These are phyloP conservation scores for Pilophorus perplexus DNA, from an alignment of 2,888 invertebrate species.

Conservation along the genomic window DNA sequence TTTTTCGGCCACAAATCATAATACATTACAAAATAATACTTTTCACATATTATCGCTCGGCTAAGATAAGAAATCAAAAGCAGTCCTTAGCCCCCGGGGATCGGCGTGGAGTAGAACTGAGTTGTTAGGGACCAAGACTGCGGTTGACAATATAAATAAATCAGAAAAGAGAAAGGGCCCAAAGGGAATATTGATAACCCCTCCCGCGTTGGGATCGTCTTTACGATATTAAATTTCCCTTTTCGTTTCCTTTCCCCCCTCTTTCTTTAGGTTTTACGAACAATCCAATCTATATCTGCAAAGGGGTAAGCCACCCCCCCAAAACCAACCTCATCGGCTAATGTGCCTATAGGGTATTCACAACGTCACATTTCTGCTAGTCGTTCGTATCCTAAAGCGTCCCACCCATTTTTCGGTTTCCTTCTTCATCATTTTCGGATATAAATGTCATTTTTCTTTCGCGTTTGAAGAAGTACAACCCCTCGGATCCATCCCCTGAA, in stretches of 20 bases:
- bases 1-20: too few species aligned
- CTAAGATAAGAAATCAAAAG: too few species aligned
- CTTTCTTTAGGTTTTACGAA: slow-evolving; percentile 12
- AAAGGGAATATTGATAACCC: slow-evolving; percentile 30
- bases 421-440: slow-evolving; percentile 25
- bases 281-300: slow-evolving; percentile 36
- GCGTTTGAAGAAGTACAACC: not conserved
- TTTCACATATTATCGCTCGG: too few species aligned
- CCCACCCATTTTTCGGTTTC: slow-evolving; percentile 1
- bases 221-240: slow-evolving; percentile 26
- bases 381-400: slow-evolving; percentile 7
- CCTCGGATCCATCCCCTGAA: not conserved
- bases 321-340: slow-evolving; percentile 36
- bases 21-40: too few species aligned
- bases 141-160: slow-evolving; percentile 29
- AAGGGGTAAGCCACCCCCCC: slow-evolving; percentile 1
- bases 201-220: slow-evolving; percentile 18
- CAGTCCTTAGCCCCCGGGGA: too few species aligned
- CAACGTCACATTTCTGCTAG: slow-evolving; percentile 22
- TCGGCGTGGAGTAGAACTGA: slow-evolving; percentile 11
- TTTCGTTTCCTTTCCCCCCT: not conserved
- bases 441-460: slow-evolving; percentile 18
- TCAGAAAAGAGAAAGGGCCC: slow-evolving; percentile 7
- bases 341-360: slow-evolving; percentile 36
- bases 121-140: slow-evolving; percentile 16